These are phyloP conservation scores for Botrylloides violaceus DNA, from an alignment of 23 tunicate genomes.

Conservation along the genomic window DNA sequence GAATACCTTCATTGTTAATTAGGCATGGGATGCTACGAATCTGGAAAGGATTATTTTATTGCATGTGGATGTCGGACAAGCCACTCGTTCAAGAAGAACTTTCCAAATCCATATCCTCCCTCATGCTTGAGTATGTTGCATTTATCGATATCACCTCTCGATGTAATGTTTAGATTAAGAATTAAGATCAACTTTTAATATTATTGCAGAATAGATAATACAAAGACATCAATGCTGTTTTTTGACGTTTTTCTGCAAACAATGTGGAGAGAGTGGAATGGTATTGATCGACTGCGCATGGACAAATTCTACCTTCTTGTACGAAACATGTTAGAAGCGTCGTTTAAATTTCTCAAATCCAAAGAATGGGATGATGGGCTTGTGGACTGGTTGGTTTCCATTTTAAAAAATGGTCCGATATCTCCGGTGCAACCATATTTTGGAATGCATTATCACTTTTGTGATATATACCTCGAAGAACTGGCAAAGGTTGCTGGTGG, in stretches of 20 bases:
- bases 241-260: constrained; percentile 73
- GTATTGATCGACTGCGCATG: constrained; percentile 92
- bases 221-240: constrained; percentile 54
- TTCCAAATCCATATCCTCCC: constrained; percentile 60
- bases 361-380: constrained; percentile 50
- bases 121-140: constrained; percentile 52
- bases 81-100: constrained; percentile 87
- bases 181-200: background rate
- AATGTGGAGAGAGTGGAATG: constrained; percentile 88
- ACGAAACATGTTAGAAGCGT: constrained; percentile 42
- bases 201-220: constrained; percentile 34
- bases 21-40: constrained; percentile 56
- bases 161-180: background rate
- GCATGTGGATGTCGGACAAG: constrained; percentile 97
- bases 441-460: constrained; percentile 63
- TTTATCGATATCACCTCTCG: background rate
- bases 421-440: constrained; percentile 31
- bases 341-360: constrained; percentile 40
- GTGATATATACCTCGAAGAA: constrained; percentile 68
- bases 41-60: constrained; percentile 98
- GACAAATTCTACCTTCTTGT: constrained; percentile 69
- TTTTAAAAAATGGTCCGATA: constrained; percentile 53
- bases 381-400: constrained; percentile 45
- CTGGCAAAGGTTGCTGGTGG: constrained; percentile 28
- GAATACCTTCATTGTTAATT: background rate